Percentiles rank a stretch among this genome's conserved stretches.
phyloP scores from a whole-genome alignment of 2,888 invertebrate species.

The Scaptomyza caliginosa region DNA sequence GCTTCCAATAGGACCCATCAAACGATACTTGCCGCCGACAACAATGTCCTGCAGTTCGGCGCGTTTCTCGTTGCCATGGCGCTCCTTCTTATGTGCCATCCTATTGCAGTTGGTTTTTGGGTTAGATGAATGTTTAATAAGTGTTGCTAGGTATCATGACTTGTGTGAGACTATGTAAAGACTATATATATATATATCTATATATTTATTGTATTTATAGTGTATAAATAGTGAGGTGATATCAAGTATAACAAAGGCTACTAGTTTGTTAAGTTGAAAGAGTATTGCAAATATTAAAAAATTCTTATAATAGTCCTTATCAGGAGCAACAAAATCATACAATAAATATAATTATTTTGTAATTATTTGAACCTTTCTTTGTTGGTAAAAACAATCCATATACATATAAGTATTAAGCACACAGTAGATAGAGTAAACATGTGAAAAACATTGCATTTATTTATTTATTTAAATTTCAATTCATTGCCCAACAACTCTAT shows the following conservation, averaged over 20 bases:
- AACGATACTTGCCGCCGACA: conserved; percentile 58
- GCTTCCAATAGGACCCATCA: conserved; percentile 48
- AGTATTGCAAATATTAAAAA: too few relatives aligned
- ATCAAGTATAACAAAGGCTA: background rate
- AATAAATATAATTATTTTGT: background rate
- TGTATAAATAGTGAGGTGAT: conserved; percentile 26
- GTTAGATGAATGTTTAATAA: conserved; percentile 21
- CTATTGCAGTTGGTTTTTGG: conserved; percentile 6
- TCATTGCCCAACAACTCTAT: conserved; percentile 1
- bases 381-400: background rate
- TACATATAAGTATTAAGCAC: background rate
- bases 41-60: conserved; percentile 19
- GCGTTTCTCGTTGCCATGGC: background rate
- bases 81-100: conserved; percentile 16
- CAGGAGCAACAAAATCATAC: too few relatives aligned
- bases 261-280: too few relatives aligned
- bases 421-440: background rate
- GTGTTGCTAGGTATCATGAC: conserved; percentile 42
- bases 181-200: background rate
- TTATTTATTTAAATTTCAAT: conserved; percentile 9
- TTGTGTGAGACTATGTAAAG: conserved; percentile 26
- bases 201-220: too few relatives aligned
- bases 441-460: background rate
- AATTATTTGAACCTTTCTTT: background rate
- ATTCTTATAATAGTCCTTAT: too few relatives aligned